Base-by-base conservation (phyloP, 92 coral and sea anemone genomes). In the Palythoa caribaeorum region DNA sequence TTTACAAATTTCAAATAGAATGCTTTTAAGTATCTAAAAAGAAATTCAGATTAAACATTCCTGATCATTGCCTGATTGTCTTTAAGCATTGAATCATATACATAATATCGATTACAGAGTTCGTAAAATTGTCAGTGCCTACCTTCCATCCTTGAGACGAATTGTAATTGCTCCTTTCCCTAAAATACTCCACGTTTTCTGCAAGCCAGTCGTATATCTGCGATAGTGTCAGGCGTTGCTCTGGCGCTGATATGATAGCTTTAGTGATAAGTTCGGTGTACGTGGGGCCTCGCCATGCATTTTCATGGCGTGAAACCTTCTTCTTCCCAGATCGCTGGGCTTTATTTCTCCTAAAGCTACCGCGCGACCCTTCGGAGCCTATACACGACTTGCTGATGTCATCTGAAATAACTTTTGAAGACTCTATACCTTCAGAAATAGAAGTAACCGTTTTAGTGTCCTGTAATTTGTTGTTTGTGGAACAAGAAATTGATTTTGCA, bases 201-300 rank as follows among this genome's bases (percentile, higher is more conserved):
- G 86, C 86, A 21, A 81, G 76, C 86, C 86, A 81, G 37, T 81
- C 86, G 76, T 81, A 81, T 38, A 81, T 81, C 86, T 81, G 86
- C 38, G 86, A 81, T 52, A 81, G 62, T 11, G 86, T 81, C 21
- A 81, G 48, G 12, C 86, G 86, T 53, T 81, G 86, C 75, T 81
- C 86, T 68, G 86, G 86, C 11, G 86, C 60, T 10, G 86, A 81
- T 40, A 81, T 20, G 53, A 81, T 81, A 4, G 86, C 86, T 48
- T 81, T 81, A 21, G 86, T 81, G 6, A 81, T 81, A 44, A 81
- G 76, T 38, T 81, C 86, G 12, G 86, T 81, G 60, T 81, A 81
- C 37, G 86, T 81, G 6, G 86, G 86, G n/a, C 86, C 86, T 48
- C 86, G 76, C 86, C 86, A 81, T n/a, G 86, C 86, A 16, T 81